A percentile compares a stretch with the other conserved stretches of the same genome.
Conservation (phyloP, 2,888 invertebrate species). For the Lypha dubia region DNA sequence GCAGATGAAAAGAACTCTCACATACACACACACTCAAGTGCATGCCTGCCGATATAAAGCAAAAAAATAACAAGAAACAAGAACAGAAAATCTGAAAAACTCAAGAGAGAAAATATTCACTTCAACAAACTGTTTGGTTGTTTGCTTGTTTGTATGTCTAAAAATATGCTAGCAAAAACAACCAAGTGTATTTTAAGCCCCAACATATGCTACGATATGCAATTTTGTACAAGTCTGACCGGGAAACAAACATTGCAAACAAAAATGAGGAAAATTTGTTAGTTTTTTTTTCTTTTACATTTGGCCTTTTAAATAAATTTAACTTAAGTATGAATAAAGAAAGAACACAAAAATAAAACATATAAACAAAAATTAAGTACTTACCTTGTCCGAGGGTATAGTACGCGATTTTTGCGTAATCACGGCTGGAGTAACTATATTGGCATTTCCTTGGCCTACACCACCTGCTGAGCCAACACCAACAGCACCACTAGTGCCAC, state of each 20-base stretch:
- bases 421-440: constrained; percentile 74
- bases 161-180: constrained; percentile 51
- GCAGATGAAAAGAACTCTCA: constrained; percentile 40
- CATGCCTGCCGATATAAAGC: constrained; percentile 23
- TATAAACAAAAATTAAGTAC: constrained; percentile 74
- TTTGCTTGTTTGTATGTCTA: constrained; percentile 54
- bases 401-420: constrained; percentile 87
- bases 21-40: not conserved
- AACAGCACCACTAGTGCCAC: constrained; percentile 65
- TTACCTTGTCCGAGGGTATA: constrained; percentile 93
- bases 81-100: constrained; percentile 12
- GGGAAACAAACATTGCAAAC: not conserved
- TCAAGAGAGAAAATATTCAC: constrained; percentile 17
- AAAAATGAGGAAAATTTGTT: not conserved
- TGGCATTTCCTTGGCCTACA: constrained; percentile 74
- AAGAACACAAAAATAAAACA: not conserved
- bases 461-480: constrained; percentile 71
- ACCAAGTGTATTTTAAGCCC: constrained; percentile 45
- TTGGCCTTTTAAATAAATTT: constrained; percentile 13
- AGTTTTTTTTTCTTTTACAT: not conserved
- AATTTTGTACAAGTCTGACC: constrained; percentile 8
- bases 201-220: constrained; percentile 57
- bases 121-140: constrained; percentile 26
- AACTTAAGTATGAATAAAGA: not conserved
- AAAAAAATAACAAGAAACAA: not conserved